Evolutionary conservation across 2,113 vertebrate genomes (phyloP).

Genomic region (Psittacara wagleri): DNA sequence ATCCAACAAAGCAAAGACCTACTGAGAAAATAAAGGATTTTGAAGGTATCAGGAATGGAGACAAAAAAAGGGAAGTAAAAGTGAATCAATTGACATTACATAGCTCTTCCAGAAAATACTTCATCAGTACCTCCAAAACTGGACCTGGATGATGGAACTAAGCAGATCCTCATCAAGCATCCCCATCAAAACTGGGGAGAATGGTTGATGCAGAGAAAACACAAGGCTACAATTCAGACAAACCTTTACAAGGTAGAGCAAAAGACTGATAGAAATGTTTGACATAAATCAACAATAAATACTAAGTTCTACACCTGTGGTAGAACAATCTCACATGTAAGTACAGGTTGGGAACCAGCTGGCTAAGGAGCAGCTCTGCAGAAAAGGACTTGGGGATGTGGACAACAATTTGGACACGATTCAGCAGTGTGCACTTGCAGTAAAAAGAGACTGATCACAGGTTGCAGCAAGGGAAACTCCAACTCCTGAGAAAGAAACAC

Average conservation of each 20-base stretch:
- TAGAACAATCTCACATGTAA: neutral
- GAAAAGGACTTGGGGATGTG: neutral
- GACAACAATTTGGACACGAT: neutral
- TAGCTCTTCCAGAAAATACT: neutral
- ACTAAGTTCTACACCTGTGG: neutral
- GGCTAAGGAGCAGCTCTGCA: neutral
- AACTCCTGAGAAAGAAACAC: neutral
- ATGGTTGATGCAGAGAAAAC: neutral
- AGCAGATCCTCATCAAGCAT: neutral
- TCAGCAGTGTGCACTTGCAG: neutral
- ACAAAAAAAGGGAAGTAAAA: neutral
- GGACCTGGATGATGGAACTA: neutral
- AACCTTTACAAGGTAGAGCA: neutral
- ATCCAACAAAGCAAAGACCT: slow-evolving; percentile 22
- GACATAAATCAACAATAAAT: neutral
- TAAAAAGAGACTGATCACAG: neutral
- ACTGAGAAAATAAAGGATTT: neutral
- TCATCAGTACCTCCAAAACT: neutral
- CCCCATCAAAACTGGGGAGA: neutral
- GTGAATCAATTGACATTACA: neutral
- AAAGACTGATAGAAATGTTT: neutral
- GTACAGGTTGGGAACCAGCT: neutral
- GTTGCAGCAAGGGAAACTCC: neutral
- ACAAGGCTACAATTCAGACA: neutral
- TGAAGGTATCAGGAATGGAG: neutral